Base-by-base conservation (phyloP, 2,888 invertebrate species). In the Limenitis camilla region DNA sequence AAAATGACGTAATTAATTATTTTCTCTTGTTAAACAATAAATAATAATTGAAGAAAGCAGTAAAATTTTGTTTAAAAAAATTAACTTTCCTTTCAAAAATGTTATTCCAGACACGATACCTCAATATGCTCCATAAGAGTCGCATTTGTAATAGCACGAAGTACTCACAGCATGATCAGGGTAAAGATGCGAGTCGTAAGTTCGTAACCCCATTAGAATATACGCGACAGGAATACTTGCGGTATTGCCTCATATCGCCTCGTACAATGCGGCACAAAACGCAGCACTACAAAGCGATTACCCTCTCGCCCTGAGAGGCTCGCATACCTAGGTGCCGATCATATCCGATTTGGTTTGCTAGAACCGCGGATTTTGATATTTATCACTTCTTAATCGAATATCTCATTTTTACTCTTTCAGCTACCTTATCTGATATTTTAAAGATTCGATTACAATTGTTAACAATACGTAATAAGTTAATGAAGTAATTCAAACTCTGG, bases 251-350 rank as follows among this genome's bases (percentile, higher is more conserved):
- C 69, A 68, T 67, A 61, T 51, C 50, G 67, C 61, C 65, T 70
- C 67, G 62, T 67, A 80, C 81, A 81, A 81, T 78, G 72, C 70
- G 68, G 74, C 77, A 77, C 78, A 76, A 49, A 76, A 78, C 76
- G 71, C 72, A 69, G 67, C 76, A 76, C 79, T 81, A 79, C 75
- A 81, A 70, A 76, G 72, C 81, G 81, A 83, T 84, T 85, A 84
- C 82, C 82, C 79, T 80, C 76, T 75, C 71, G 71, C 64, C 56
- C 64, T 67, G 70, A 69, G 72, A 73, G 69, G 66, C 48, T 55
- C 47, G 39, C 68, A 67, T 72, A 62, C 69, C 67, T 62, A 59
- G 64, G 58, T 67, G 65, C 59, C 62, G 66, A 61, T 64, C 49
- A 45, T 44, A 8, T 49, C 10, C 50, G 53, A 56, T 42, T 56